Evolutionary conservation across 2,797 vertebrate species (phyloP).

Genomic region (Pseudochirops cupreus): DNA sequence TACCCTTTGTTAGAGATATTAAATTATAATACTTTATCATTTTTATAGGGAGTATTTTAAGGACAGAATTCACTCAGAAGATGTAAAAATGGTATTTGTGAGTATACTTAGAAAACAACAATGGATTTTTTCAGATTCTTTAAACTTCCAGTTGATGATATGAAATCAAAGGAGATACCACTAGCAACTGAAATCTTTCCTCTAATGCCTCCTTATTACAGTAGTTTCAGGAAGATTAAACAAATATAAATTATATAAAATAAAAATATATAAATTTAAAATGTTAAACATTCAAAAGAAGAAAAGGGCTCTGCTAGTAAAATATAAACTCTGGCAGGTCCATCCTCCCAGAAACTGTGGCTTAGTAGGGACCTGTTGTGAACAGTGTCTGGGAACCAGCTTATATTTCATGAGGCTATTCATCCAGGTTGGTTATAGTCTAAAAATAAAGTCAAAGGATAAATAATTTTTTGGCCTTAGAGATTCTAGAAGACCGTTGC

Average conservation of each 20-base stretch:
- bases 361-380: neutral
- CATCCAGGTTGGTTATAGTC: neutral
- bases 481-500: neutral
- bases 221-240: neutral
- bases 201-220: neutral
- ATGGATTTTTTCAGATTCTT: neutral
- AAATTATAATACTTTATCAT: neutral
- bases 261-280: neutral
- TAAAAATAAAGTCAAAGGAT: neutral
- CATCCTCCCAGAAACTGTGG: neutral
- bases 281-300: neutral
- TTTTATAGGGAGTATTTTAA: neutral
- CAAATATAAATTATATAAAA: neutral
- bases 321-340: neutral
- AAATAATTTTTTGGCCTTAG: neutral
- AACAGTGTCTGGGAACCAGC: neutral
- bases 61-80: neutral
- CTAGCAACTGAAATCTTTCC: neutral
- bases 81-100: neutral
- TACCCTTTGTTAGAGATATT: neutral
- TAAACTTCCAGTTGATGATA: neutral
- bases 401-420: neutral
- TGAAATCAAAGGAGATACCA: neutral
- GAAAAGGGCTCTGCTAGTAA: neutral
- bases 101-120: neutral